Conservation (phyloP, 2,113 vertebrate species). For the Plotosus lineatus region DNA sequence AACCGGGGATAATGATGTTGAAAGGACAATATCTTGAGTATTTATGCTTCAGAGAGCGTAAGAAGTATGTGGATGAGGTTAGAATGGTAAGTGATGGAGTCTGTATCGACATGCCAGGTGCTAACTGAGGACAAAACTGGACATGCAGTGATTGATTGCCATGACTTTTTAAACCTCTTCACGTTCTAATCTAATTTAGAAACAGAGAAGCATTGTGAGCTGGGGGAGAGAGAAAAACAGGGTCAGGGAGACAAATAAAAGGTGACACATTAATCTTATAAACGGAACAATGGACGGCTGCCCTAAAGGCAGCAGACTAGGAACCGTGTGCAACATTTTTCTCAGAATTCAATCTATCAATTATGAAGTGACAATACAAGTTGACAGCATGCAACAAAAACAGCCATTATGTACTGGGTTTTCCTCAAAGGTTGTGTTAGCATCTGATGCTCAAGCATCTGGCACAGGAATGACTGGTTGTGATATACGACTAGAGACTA, state of each 20-base stretch:
- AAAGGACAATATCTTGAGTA: slow-evolving; percentile 27
- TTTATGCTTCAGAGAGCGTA: slow-evolving; percentile 6
- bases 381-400: background rate
- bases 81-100: background rate
- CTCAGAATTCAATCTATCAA: background rate
- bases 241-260: slow-evolving; percentile 28
- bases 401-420: background rate
- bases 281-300: slow-evolving; percentile 18
- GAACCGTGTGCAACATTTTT: background rate
- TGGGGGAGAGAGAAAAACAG: background rate
- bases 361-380: slow-evolving; percentile 15
- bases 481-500: background rate
- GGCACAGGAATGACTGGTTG: background rate
- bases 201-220: slow-evolving; percentile 10
- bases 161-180: slow-evolving; percentile 39
- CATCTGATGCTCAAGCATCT: background rate
- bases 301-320: slow-evolving; percentile 24
- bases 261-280: slow-evolving; percentile 39
- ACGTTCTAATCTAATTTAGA: slow-evolving; percentile 37
- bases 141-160: slow-evolving; percentile 7
- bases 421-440: background rate
- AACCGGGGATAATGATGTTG: slow-evolving; percentile 33
- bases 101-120: background rate
- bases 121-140: slow-evolving; percentile 10
- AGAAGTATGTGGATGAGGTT: slow-evolving; percentile 2